Evolutionary conservation across 2,797 vertebrate species (phyloP), one percentile per base, ranked within the genome.

Genomic region (Etheostoma nigrum): DNA sequence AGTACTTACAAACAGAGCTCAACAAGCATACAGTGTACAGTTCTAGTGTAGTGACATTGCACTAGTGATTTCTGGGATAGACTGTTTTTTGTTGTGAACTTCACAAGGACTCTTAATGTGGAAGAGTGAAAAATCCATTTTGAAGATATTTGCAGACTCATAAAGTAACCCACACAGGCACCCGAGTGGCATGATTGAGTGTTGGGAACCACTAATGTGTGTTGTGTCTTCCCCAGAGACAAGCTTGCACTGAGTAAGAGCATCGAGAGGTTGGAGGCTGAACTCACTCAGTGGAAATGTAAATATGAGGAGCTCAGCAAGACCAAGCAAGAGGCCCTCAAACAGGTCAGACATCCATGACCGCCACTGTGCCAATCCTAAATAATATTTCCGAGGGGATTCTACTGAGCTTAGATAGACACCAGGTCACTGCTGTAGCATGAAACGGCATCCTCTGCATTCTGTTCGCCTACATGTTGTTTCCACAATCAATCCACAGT

Each of bases 291-390:
- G 78, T 99, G 97, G 98, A 99, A 98, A 90, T 93, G 97, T 69
- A 99, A 99, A 89, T 97, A 97, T 0, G 98, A 99, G 82, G 98
- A 99, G 80, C 95, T 98, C 81, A 97, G 87, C 93, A 99, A 99
- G 90, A 97, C 82, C 89, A 98, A 97, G 79, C 98, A 99, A 74
- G 98, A 99, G 83, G 95, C 96, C 59, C 88, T 99, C 44, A 99
- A 98, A 90, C 98, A 99, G 94, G 98, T 99, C 83, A 94, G 96
- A 36, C 13, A 1, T 36, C 30, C 4, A 5, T 1, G 45, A 14
- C 2, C 21, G 1, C 3, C 49, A n/a, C 18, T 12, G 9, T 30
- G 36, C 4, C 42, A 23, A 30, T 62, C 36, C 11, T 1, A 40
- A 3, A 40, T 4, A 21, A 30, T 4, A 19, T 23, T 52, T 15